Evolutionary conservation across 2,113 vertebrate species (phyloP).

Genomic region (Carassius auratus): DNA sequence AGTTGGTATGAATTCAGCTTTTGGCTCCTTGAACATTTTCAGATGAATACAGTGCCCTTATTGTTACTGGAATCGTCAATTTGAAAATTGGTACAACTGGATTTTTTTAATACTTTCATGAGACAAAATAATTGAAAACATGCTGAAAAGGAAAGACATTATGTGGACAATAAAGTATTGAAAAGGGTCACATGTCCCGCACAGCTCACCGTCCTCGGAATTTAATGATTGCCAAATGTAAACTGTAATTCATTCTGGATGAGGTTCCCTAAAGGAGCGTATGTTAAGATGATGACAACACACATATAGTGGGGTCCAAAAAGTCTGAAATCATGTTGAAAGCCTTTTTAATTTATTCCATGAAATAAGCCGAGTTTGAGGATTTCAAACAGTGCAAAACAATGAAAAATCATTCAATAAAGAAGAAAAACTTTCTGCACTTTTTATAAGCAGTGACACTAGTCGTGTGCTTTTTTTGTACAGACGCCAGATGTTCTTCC

Average conservation of each 20-base stretch:
- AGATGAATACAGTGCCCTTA: constrained; percentile 28
- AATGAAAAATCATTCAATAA: neutral
- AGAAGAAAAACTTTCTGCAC: neutral
- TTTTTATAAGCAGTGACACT: neutral
- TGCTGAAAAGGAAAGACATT: constrained; percentile 9
- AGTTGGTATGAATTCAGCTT: constrained; percentile 18
- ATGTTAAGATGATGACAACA: neutral
- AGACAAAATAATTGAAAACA: constrained; percentile 25
- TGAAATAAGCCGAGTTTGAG: neutral
- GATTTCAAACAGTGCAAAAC: neutral
- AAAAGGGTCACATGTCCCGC: neutral
- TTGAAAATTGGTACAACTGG: neutral
- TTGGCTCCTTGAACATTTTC: constrained; percentile 11
- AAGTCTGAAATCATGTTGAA: neutral
- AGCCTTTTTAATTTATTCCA: neutral
- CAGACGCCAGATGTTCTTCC: neutral
- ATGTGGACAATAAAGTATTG: constrained; percentile 8
- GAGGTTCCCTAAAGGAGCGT: neutral
- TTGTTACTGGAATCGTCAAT: constrained; percentile 1
- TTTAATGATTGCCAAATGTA: constrained; percentile 14
- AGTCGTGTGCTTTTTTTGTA: neutral
- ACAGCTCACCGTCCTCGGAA: neutral
- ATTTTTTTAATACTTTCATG: neutral
- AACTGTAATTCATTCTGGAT: constrained; percentile 17
- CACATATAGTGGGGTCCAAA: neutral